Evolutionary conservation across 2,888 invertebrate genomes (phyloP).

Genomic region (Pediacus dermestoides): DNA sequence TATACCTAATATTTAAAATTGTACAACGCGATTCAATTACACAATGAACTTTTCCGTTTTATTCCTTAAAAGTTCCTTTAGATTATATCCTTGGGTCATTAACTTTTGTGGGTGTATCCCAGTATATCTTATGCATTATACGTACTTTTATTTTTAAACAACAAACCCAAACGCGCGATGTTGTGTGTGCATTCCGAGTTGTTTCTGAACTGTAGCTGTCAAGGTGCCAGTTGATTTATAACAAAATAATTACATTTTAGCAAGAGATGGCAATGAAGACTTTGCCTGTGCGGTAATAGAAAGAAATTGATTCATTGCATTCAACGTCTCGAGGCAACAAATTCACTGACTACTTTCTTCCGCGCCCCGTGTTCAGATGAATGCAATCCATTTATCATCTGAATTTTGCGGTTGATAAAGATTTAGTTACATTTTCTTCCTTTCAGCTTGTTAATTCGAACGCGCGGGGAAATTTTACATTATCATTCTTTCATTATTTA

Average conservation of each 20-base stretch:
- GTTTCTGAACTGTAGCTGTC: conserved; percentile 29
- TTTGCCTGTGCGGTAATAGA: conserved; percentile 33
- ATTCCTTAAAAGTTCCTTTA: too few species aligned
- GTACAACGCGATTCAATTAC: too few species aligned
- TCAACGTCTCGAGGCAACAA: conserved; percentile 31
- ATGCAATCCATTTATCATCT: conserved; percentile 48
- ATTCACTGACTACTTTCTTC: conserved; percentile 44
- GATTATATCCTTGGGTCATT: too few species aligned
- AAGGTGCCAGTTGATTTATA: conserved; percentile 45
- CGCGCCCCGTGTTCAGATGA: conserved; percentile 37
- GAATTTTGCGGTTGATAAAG: conserved; percentile 49
- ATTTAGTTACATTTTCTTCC: conserved; percentile 48
- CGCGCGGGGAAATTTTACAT: conserved; percentile 45
- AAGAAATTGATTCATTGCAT: conserved; percentile 44
- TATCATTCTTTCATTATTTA: conserved; percentile 49
- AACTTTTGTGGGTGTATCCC: too few species aligned
- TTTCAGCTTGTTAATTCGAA: conserved; percentile 44
- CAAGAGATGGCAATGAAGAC: conserved; percentile 36
- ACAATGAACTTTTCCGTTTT: too few species aligned
- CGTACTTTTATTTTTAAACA: too few species aligned
- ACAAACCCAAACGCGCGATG: too few species aligned
- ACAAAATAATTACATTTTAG: conserved; percentile 46
- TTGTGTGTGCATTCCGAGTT: too few species aligned
- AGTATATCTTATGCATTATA: too few species aligned
- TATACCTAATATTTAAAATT: too few species aligned